Conservation (phyloP, 2,797 vertebrate species). For the Gallinago stenura region DNA sequence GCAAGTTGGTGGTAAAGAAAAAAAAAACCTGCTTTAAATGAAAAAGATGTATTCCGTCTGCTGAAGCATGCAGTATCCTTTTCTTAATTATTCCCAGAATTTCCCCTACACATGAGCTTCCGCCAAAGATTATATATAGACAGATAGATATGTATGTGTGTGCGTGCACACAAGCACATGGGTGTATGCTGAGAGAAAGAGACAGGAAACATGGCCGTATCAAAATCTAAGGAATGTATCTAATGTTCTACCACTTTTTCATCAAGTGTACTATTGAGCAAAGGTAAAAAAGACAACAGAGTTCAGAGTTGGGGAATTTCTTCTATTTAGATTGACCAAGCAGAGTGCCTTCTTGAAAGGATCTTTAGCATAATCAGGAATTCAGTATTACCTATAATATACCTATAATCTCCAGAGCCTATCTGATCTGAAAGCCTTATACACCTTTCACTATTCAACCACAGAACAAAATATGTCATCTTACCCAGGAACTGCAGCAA, state of each 20-base stretch:
- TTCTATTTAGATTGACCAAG: neutral
- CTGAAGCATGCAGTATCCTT: conserved; percentile 66
- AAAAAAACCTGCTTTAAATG: conserved; percentile 69
- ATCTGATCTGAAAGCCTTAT: neutral
- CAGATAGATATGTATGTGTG: neutral
- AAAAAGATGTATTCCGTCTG: conserved; percentile 77
- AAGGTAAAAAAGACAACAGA: neutral
- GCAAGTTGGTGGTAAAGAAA: conserved; percentile 77
- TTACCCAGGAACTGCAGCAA: neutral
- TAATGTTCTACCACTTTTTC: neutral
- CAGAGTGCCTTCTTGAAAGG: neutral
- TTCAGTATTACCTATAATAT: neutral
- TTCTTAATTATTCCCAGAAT: conserved; percentile 64
- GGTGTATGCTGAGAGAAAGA: neutral
- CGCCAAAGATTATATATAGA: conserved; percentile 62
- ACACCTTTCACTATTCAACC: neutral
- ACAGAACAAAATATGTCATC: neutral
- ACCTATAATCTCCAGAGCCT: neutral
- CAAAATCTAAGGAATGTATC: neutral
- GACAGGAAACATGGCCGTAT: neutral
- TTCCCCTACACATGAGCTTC: conserved; percentile 56
- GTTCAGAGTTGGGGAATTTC: neutral
- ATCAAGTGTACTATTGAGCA: neutral
- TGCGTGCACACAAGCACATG: neutral
- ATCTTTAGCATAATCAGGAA: neutral